A percentile compares a stretch with the other conserved stretches of the same genome.
Evolutionary conservation across 1,140 invertebrate species (phyloP).

Genomic region (Phenacoccus solenopsis): DNA sequence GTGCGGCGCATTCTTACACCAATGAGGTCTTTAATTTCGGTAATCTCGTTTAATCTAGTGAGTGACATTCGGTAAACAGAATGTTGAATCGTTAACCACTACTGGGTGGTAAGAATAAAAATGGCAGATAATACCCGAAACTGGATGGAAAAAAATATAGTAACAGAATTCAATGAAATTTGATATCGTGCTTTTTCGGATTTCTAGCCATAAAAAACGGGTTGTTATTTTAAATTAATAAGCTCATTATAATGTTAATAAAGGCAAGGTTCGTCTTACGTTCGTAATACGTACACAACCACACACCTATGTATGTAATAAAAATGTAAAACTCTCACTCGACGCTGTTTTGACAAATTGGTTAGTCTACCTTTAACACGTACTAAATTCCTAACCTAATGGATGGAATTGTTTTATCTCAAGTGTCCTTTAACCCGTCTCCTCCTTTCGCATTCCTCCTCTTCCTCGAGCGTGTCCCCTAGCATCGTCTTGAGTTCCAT

Average conservation of each 20-base stretch:
- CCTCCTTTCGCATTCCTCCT: too few species aligned
- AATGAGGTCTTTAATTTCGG: background rate
- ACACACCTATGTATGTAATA: too few species aligned
- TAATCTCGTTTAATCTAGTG: background rate
- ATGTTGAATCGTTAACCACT: background rate
- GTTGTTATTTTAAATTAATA: conserved; percentile 16
- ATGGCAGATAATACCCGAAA: too few species aligned
- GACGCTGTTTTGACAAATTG: background rate
- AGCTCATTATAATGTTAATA: conserved; percentile 14
- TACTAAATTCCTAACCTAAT: background rate
- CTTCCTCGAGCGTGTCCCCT: too few species aligned
- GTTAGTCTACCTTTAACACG: background rate
- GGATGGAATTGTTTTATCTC: background rate
- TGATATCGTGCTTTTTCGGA: background rate
- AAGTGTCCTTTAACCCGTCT: too few species aligned
- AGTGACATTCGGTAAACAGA: conserved; percentile 1
- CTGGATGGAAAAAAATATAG: too few species aligned
- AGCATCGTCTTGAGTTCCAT: too few species aligned
- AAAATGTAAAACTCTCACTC: background rate
- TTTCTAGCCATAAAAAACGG: background rate
- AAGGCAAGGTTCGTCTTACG: background rate
- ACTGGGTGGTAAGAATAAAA: background rate
- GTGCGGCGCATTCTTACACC: background rate
- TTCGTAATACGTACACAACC: too few species aligned
- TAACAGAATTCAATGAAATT: background rate